These are phyloP conservation scores for Drosophila murphyi DNA, from an alignment of 1,140 invertebrate genomes.

Conservation along the genomic window DNA sequence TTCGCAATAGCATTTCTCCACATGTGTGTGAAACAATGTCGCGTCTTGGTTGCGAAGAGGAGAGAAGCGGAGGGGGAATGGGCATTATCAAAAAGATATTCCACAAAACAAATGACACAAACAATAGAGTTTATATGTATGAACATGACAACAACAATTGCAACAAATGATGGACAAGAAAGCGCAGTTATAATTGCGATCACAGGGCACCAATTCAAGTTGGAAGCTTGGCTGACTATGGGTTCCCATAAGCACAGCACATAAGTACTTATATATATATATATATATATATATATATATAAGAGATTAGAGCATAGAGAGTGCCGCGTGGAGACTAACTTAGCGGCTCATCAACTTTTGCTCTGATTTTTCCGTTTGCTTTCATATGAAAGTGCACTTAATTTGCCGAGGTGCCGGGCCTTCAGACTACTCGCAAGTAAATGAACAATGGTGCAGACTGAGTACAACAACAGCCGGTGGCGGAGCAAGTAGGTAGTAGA, in stretches of 20 bases:
- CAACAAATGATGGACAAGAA: constrained; percentile 13
- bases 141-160: constrained; percentile 14
- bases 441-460: constrained; percentile 3
- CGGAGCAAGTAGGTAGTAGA: not conserved
- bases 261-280: too few species aligned
- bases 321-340: constrained; percentile 14
- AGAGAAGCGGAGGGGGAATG: not conserved
- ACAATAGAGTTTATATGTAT: not conserved
- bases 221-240: not conserved
- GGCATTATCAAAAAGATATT: constrained; percentile 8
- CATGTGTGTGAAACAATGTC: constrained; percentile 21
- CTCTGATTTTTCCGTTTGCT: constrained; percentile 41
- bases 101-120: constrained; percentile 22
- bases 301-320: not conserved
- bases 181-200: constrained; percentile 39
- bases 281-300: not conserved
- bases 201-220: constrained; percentile 19
- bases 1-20: constrained; percentile 20
- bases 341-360: constrained; percentile 65
- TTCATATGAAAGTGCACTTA: constrained; percentile 45
- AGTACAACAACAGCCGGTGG: not conserved
- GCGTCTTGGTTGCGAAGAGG: constrained; percentile 24
- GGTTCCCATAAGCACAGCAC: constrained; percentile 9
- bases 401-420: constrained; percentile 9
- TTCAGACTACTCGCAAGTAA: not conserved